Conservation (phyloP, 2,113 vertebrate species). For the Tylochromis polylepis region DNA sequence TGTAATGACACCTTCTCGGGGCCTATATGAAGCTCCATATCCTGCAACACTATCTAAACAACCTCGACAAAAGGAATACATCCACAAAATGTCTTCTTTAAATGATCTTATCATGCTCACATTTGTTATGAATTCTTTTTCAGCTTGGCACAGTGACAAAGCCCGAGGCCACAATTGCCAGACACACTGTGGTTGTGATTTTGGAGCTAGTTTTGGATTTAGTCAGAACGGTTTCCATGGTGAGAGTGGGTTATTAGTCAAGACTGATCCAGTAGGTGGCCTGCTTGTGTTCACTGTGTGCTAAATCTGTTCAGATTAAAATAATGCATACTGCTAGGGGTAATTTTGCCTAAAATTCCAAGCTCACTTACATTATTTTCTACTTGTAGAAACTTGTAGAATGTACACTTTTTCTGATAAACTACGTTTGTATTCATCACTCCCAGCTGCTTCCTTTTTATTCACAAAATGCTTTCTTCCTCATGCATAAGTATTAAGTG, state of each 20-base stretch:
- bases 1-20: conserved; percentile 7
- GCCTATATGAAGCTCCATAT: background rate
- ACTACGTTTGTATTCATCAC: background rate
- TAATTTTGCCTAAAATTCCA: background rate
- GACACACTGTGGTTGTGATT: background rate
- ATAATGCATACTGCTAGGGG: background rate
- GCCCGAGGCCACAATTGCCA: background rate
- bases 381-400: background rate
- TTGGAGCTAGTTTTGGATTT: background rate
- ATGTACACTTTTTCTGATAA: background rate
- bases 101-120: background rate
- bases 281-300: background rate
- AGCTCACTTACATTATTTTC: background rate
- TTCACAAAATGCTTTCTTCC: background rate
- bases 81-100: background rate
- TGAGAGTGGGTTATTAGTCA: conserved; percentile 3
- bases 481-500: background rate
- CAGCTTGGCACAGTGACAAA: background rate
- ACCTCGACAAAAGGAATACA: background rate
- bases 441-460: background rate
- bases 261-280: background rate
- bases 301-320: background rate
- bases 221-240: background rate
- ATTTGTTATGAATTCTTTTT: background rate
- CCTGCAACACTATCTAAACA: background rate